Evolutionary conservation across 1,140 invertebrate species (phyloP), one percentile per base, ranked within the genome.

Genomic region (Trichonephila inaurata): DNA sequence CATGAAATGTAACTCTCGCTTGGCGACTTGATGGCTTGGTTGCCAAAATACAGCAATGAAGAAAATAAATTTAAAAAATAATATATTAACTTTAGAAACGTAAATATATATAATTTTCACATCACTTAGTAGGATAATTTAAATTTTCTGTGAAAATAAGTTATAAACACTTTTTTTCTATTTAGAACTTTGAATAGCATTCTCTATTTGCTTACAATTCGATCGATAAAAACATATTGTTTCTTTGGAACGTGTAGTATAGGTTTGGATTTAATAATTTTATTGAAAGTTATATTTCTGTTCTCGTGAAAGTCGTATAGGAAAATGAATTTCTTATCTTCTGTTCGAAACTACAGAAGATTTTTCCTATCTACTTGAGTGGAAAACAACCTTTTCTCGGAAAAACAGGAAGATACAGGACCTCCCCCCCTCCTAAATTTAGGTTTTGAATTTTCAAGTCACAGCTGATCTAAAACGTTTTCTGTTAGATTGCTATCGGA

Each of bases 321-420:
- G 33, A 77, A 77, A 77, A 77, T 77, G 33, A 77, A 77, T 77
- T 51, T 24, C 28, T 33, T 77, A 33, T 28, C 18, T 77, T 77
- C 69, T 77, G 69, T 77, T 77, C 18, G 5, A 33, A 28, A 33
- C 33, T 40, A 28, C 5, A 5, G 28, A 77, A 33, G 69, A 24
- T 69, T 69, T 69, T 69, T 69, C 69, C 24, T 77, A 77, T 77
- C 69, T 77, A 77, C 24, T 77, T 77, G 69, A 77, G 69, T 77
- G 69, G 28, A 28, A 77, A 77, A 4, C 28, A 33, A 77, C 69
- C 28, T 33, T 33, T 77, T 33, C 28, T 33, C 69, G 40, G 28
- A 18, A 24, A 77, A 69, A 69, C 24, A 69, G 24, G 33, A 18
- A 77, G 16, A 72, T 72, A 72, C n/a, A 77, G 12, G 28, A 77